Conservation (phyloP, 2,797 vertebrate genomes). For the Rhincodon typus region DNA sequence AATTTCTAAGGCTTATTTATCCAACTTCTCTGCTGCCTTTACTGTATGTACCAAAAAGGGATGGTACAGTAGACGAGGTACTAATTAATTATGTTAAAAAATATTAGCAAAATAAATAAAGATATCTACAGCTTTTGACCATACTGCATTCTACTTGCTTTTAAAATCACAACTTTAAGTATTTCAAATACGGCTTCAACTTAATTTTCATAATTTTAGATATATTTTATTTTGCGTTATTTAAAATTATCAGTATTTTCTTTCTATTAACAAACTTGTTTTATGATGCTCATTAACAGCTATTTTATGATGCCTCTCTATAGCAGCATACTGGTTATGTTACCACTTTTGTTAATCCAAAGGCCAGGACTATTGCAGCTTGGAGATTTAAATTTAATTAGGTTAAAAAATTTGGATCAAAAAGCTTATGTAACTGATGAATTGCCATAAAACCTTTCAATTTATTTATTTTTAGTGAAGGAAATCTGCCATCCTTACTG, state of each 20-base stretch:
- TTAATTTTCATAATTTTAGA: neutral
- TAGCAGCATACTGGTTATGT: too few species aligned
- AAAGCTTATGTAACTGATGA: too few species aligned
- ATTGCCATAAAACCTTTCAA: too few species aligned
- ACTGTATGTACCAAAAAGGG: neutral
- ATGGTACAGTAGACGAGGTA: neutral
- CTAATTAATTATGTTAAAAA: neutral
- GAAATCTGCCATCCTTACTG: too few species aligned
- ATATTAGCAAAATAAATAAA: neutral
- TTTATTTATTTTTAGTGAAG: too few species aligned
- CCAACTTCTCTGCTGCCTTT: neutral
- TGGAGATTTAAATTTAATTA: too few species aligned
- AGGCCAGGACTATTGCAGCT: too few species aligned
- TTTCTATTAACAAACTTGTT: neutral
- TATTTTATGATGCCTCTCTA: neutral
- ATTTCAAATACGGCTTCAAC: neutral
- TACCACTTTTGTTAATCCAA: too few species aligned
- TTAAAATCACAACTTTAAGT: neutral
- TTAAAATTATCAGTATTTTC: neutral
- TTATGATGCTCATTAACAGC: neutral
- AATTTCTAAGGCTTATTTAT: neutral
- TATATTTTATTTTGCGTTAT: neutral
- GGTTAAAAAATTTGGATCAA: too few species aligned
- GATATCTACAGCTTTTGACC: neutral
- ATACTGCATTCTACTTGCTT: neutral